Conservation (phyloP, 2,888 invertebrate genomes). For the Athetis lepigone region DNA sequence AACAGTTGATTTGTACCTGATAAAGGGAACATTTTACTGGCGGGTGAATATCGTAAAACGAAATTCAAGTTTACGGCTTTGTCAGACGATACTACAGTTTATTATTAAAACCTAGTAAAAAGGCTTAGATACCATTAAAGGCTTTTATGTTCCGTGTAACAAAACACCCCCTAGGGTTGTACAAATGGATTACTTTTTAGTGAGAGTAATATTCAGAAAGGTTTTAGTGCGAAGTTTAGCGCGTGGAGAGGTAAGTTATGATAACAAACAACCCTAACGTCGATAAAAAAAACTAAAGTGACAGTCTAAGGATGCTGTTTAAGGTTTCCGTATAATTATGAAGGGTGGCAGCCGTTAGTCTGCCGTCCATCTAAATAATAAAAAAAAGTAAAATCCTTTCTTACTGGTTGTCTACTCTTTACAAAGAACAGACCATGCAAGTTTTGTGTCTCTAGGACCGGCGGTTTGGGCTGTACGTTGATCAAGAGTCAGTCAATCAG, state of each 20-base stretch:
- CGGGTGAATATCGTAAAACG: constrained; percentile 41
- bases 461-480: too few species aligned
- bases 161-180: constrained; percentile 52
- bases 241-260: constrained; percentile 17
- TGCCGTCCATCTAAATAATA: too few species aligned
- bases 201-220: constrained; percentile 21
- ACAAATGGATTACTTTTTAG: constrained; percentile 60
- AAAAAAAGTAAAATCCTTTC: too few species aligned
- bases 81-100: constrained; percentile 54
- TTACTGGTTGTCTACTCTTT: too few species aligned
- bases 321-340: too few species aligned
- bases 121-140: constrained; percentile 59
- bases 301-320: background rate
- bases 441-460: too few species aligned
- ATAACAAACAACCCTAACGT: constrained; percentile 8
- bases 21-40: constrained; percentile 30
- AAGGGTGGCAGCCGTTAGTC: too few species aligned
- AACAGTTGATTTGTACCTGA: constrained; percentile 34
- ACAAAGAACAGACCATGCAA: too few species aligned
- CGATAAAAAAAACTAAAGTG: constrained; percentile 21
- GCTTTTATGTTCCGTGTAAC: constrained; percentile 61
- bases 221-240: constrained; percentile 28
- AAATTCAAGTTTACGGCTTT: constrained; percentile 43
- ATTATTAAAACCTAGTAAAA: constrained; percentile 66
- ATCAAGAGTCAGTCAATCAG: too few species aligned